Base-by-base conservation (phyloP, 2,888 invertebrate species). In the Sthenelais limicola region DNA sequence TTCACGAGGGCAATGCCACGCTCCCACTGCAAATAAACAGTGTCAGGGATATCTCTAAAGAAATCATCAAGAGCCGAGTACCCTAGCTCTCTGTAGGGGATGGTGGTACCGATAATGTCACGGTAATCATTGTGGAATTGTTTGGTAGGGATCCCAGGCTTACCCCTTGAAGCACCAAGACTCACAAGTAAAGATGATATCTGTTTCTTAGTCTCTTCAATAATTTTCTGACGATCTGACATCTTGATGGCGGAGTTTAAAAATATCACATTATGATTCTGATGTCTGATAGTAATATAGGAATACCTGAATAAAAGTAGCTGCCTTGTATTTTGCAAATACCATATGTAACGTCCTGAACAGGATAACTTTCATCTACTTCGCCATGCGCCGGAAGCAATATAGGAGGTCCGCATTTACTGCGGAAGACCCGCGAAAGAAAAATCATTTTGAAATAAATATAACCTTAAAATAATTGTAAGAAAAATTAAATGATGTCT, bases 31-130 rank as follows among this genome's bases (percentile, higher is more conserved):
- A 48, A 24, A 18, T 7, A 18, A 4, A 67, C 67, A 48, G 49
- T 67, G 26, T 67, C 67, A 1, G 67, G 67, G 12, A 67, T 67
- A 7, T 67, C 21, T 9, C 30, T n/a, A 26, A 67, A 48, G 21
- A 67, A 67, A 48, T 67, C 67, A 18, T 67, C 67, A 4, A 48
- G 3, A 3, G 67, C 48, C 9, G 67, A 30, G 43, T 9, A 67
- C 1, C 67, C 67, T 2, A 67, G 67, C n/a, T 67, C 48, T 21
- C 43, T 47, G 48, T 30, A 67, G 15, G 67, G 67, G 5, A 67
- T 48, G 3, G 49, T n/a, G 48, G 18, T 48, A 1, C 67, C 67
- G 18, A 67, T 47, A 5, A 28, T 33, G 7, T 18, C 24, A 1
- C 48, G 47, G 28, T 48, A 67, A 30, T 67, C 67, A 18, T 48